phyloP scores from a whole-genome alignment of 2,113 vertebrate species.

The Lophotis ruficrista region DNA sequence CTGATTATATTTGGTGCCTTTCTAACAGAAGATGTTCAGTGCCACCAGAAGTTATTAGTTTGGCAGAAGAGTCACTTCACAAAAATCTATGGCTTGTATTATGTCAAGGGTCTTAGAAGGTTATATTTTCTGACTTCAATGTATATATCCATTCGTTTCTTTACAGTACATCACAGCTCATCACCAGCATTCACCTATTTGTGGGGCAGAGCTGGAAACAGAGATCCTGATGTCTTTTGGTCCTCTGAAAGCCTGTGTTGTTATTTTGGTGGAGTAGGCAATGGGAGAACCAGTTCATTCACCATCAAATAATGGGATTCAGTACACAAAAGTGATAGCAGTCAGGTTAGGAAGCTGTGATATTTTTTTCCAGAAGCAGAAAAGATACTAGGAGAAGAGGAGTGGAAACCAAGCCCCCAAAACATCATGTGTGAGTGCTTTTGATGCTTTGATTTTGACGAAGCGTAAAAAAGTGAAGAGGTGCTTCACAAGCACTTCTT shows the following conservation, averaged over 20 bases:
- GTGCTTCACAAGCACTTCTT: slow-evolving; percentile 1
- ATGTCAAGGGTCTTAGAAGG: background rate
- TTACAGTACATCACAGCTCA: background rate
- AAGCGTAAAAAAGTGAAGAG: slow-evolving; percentile 9
- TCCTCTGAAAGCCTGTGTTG: background rate
- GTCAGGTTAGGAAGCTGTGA: background rate
- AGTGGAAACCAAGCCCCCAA: background rate
- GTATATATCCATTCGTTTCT: background rate
- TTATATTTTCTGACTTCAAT: background rate
- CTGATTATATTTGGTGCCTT: background rate
- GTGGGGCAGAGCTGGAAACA: background rate
- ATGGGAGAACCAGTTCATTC: background rate
- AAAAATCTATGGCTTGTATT: background rate
- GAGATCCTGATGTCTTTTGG: background rate
- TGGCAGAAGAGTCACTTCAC: background rate
- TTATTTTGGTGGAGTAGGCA: background rate
- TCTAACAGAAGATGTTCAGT: background rate
- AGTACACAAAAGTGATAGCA: background rate
- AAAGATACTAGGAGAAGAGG: background rate
- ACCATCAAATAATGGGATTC: background rate
- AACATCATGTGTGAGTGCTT: background rate
- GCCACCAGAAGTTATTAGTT: background rate
- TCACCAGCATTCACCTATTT: background rate
- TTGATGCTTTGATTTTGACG: background rate
- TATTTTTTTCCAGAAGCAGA: background rate